Base-by-base conservation (phyloP, 2,888 invertebrate genomes). In the Abrostola triplasia region DNA sequence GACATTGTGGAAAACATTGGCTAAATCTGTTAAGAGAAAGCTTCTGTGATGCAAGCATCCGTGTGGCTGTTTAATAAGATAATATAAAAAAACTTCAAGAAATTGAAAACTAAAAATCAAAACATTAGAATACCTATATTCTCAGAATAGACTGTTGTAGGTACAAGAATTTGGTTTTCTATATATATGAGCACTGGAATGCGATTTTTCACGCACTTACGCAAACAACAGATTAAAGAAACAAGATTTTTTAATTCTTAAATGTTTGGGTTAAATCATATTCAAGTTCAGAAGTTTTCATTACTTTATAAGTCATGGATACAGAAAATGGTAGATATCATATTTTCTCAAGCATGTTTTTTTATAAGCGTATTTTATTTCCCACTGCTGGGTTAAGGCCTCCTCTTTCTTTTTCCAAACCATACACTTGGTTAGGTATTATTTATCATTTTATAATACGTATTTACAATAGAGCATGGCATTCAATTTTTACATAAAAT, bases 1-100 rank as follows among this genome's bases (percentile, higher is more conserved):
- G 66, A 13, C 48, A 63, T 50, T 68, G 68, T 7, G 44, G 50
- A 51, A 62, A 73, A 57, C 59, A 64, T 67, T 70, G 59, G 62
- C 58, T 57, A 67, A 54, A 70, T 78, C 38, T 38, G 60, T 50
- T 56, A 64, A 63, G 68, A 64, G 74, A 73, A 65, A 72, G 64
- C 64, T 61, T 47, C 24, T 42, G 49, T 76, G 56, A 63, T 65
- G 79, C 41, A 79, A 76, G 35, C 55, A 48, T 44, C 37, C 38
- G 41, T 58, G 38, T 40, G 13, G 41, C 41, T 42, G 41, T 58
- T 47, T 41, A 35, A 64, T 54, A 56, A 40, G 36, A 40, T 42
- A 44, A 56, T n/a, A n/a, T n/a, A 63, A 59, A 74, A 13, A 73
- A 74, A 64, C 58, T 57, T 74, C 12, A 47, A 57, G 52, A 11